These are phyloP conservation scores for Alauda arvensis DNA, from an alignment of 2,797 vertebrate genomes.

Conservation along the genomic window DNA sequence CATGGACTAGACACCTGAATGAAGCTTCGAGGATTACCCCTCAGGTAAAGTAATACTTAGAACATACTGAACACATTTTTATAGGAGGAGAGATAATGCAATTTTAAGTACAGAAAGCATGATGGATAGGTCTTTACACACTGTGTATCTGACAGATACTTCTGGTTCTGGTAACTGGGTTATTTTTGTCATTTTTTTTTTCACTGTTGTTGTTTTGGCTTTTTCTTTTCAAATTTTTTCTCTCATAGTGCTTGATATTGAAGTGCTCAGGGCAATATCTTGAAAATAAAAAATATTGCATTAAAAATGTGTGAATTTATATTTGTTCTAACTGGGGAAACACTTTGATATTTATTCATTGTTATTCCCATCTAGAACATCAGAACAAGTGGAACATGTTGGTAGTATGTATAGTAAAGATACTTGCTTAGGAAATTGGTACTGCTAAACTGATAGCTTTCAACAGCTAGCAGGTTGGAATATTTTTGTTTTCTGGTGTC, in stretches of 20 bases:
- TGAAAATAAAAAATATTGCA: background rate
- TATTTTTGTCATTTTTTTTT: background rate
- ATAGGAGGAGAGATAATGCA: background rate
- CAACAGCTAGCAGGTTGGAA: background rate
- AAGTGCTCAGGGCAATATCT: background rate
- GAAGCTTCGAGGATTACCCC: slow-evolving; percentile 66
- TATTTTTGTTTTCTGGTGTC: background rate
- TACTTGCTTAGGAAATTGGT: background rate
- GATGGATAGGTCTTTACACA: background rate
- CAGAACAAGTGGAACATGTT: background rate
- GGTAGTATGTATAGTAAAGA: background rate
- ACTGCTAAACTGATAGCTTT: background rate
- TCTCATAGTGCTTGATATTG: background rate
- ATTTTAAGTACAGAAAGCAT: background rate
- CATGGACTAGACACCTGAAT: slow-evolving; percentile 66
- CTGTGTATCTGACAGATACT: background rate
- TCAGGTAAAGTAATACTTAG: slow-evolving; percentile 66
- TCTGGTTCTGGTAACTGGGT: background rate
- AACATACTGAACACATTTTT: background rate
- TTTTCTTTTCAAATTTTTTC: background rate
- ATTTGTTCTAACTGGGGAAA: background rate
- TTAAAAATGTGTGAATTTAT: background rate
- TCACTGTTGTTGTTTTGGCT: background rate
- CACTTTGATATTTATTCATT: background rate
- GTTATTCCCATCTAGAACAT: background rate